Conservation (phyloP, 2,797 vertebrate genomes). For the Bovichtus diacanthus region DNA sequence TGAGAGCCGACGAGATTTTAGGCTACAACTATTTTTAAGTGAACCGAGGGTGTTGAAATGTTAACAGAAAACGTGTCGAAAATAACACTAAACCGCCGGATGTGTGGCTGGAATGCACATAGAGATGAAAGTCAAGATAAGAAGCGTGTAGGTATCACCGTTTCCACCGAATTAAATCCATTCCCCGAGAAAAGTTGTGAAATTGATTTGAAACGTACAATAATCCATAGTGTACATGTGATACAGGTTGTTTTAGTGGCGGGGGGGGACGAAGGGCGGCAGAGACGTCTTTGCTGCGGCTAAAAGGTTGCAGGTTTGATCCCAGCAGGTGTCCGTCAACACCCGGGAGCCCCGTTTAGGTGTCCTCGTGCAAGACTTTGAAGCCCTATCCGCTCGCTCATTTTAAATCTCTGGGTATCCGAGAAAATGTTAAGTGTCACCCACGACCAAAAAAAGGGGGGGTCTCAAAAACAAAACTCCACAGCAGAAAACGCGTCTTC, state of each 20-base stretch:
- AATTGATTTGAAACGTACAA: conserved; percentile 32
- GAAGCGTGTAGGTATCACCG: background rate
- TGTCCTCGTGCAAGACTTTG: conserved; percentile 20
- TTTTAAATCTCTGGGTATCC: background rate
- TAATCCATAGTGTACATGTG: conserved; percentile 51
- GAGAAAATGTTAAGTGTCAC: conserved; percentile 1
- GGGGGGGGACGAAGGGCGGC: conserved; percentile 21
- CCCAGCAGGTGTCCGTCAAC: conserved; percentile 40
- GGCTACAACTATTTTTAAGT: conserved; percentile 70
- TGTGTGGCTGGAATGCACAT: background rate
- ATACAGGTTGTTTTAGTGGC: conserved; percentile 47
- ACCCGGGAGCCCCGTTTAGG: background rate
- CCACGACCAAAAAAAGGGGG: background rate
- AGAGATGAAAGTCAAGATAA: conserved; percentile 16
- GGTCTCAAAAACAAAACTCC: conserved; percentile 15
- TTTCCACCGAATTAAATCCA: conserved; percentile 23
- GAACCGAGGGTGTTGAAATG: background rate
- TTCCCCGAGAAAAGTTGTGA: conserved; percentile 55
- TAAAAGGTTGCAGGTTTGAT: conserved; percentile 60
- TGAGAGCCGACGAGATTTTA: conserved; percentile 89
- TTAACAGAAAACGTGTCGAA: conserved; percentile 23
- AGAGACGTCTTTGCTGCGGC: conserved; percentile 13
- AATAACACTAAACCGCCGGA: conserved; percentile 5
- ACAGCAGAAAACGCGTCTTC: background rate
- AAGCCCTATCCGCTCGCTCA: conserved; percentile 1